Conservation (phyloP, 2,888 invertebrate species). For the Philopedon plagiatum region DNA sequence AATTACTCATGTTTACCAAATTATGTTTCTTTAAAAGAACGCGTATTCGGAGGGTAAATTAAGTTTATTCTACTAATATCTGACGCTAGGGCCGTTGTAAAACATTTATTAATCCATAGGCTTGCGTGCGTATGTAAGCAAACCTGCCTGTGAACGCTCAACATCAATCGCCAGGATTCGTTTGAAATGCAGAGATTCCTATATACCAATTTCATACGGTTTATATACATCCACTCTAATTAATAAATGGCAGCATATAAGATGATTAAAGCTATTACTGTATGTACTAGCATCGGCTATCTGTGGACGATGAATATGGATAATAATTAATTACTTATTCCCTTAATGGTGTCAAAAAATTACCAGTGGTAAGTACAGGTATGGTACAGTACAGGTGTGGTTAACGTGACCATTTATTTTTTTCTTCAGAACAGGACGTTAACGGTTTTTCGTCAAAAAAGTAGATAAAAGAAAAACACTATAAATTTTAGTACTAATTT, state of each 20-base stretch:
- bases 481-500: too few relatives aligned
- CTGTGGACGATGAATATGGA: slow-evolving; percentile 34
- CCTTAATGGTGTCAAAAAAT: neutral
- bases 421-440: too few relatives aligned
- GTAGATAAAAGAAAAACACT: too few relatives aligned
- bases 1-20: neutral
- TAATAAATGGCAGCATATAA: slow-evolving; percentile 64
- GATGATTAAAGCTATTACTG: slow-evolving; percentile 62
- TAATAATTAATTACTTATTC: slow-evolving; percentile 38
- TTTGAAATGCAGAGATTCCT: slow-evolving; percentile 62
- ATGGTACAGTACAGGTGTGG: too few relatives aligned
- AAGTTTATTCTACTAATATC: slow-evolving; percentile 35
- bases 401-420: too few relatives aligned
- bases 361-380: neutral
- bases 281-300: slow-evolving; percentile 53
- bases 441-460: too few relatives aligned
- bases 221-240: slow-evolving; percentile 67
- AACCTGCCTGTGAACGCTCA: slow-evolving; percentile 52
- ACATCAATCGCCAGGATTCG: slow-evolving; percentile 63
- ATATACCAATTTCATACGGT: slow-evolving; percentile 60
- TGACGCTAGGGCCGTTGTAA: slow-evolving; percentile 54
- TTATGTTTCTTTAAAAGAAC: slow-evolving; percentile 3
- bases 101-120: slow-evolving; percentile 65
- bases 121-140: slow-evolving; percentile 60
- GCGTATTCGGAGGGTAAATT: slow-evolving; percentile 5